Evolutionary conservation across 2,888 invertebrate species (phyloP).

Genomic region (Hypena proboscidalis): DNA sequence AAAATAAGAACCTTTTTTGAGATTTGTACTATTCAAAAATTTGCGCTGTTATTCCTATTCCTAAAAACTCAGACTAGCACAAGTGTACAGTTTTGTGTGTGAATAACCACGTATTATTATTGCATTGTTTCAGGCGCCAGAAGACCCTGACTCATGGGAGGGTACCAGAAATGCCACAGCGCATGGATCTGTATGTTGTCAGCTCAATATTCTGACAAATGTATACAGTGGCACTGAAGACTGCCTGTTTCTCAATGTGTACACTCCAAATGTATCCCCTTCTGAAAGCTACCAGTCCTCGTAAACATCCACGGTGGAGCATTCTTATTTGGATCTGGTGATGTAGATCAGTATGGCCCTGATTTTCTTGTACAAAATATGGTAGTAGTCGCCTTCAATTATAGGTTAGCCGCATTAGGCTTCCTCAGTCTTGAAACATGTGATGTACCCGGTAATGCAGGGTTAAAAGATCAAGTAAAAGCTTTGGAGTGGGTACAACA

Average conservation of each 20-base stretch:
- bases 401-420: constrained; percentile 59
- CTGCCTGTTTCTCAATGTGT: constrained; percentile 66
- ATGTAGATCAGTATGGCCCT: constrained; percentile 55
- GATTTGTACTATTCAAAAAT: no score
- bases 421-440: constrained; percentile 58
- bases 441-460: constrained; percentile 65
- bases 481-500: constrained; percentile 58
- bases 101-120: no score
- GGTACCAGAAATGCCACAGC: constrained; percentile 13
- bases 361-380: constrained; percentile 57
- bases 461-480: constrained; percentile 62
- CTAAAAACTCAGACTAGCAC: no score
- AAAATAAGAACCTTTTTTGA: no score
- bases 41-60: no score
- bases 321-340: constrained; percentile 54
- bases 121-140: constrained; percentile 19
- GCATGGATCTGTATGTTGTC: constrained; percentile 20
- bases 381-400: constrained; percentile 65
- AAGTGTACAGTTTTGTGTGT: no score
- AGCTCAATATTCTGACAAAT: constrained; percentile 10
- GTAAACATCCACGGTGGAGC: constrained; percentile 65
- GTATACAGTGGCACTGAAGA: constrained; percentile 54
- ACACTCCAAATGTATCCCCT: constrained; percentile 52
- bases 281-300: constrained; percentile 55
- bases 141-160: constrained; percentile 15